Conservation (phyloP, 2,113 vertebrate species). For the Zosterops pallidus region DNA sequence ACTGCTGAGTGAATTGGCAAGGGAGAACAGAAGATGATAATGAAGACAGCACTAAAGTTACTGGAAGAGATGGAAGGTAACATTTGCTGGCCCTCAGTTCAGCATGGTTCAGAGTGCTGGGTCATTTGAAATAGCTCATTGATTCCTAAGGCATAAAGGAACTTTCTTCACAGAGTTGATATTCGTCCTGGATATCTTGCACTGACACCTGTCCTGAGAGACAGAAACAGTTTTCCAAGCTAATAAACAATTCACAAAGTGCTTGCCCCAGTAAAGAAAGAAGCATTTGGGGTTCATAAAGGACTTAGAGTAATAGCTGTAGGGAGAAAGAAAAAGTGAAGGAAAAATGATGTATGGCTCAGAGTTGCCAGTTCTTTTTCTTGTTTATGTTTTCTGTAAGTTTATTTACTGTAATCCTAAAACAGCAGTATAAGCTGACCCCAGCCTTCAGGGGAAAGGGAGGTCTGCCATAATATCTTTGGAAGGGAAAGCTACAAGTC, state of each 20-base stretch:
- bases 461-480: neutral
- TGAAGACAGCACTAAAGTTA: slow-evolving; percentile 44
- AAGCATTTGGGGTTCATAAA: slow-evolving; percentile 20
- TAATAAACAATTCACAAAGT: slow-evolving; percentile 44
- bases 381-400: neutral
- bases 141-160: slow-evolving; percentile 13
- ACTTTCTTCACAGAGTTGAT: neutral
- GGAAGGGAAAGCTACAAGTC: neutral
- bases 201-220: neutral
- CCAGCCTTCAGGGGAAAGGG: neutral
- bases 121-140: neutral
- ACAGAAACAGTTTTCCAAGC: slow-evolving; percentile 22
- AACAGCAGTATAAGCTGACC: neutral
- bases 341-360: neutral
- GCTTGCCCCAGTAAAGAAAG: neutral
- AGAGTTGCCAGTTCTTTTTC: neutral
- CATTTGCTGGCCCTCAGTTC: slow-evolving; percentile 28
- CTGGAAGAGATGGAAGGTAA: slow-evolving; percentile 40
- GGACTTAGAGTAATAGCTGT: neutral
- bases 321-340: neutral
- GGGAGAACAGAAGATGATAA: slow-evolving; percentile 31
- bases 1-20: slow-evolving; percentile 36
- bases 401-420: slow-evolving; percentile 37
- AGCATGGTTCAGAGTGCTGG: neutral
- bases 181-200: neutral